Evolutionary conservation across 2,888 invertebrate genomes (phyloP), one percentile per base, ranked within the genome.

Genomic region (Pseudeuparius sepicola): DNA sequence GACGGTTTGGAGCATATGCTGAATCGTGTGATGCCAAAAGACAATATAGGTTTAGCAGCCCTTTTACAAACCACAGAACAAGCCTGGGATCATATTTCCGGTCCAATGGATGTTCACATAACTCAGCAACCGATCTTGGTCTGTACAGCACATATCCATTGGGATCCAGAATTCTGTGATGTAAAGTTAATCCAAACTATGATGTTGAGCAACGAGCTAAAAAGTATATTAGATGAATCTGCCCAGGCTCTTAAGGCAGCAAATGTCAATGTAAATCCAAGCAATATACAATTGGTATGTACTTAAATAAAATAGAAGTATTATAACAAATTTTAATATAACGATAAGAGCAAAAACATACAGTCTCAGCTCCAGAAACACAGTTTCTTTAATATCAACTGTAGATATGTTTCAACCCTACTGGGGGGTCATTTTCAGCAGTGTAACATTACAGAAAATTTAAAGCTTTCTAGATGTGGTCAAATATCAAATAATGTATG

Each of bases 101-200:
- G 55, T 53, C 81, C 85, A 32, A 68, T 76, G 6, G 87, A 90
- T 57, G 73, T 78, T 47, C 75, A 74, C 42, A 79, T 77, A 66
- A 70, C 79, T 47, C 77, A 78, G 49, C 88, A 89, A 58, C 88
- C 89, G 12, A 71, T 98, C 41, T 68, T 97, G 40, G 93, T 98
- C 32, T 94, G 96, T 64, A 98, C 96, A 16, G 96, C 97, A 18
- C 98, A 98, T 66, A 92, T 98, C 52, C 97, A 98, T 64, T 99
- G 98, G 98, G 97, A 99, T 70, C 98, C 98, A 0, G 96, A 98
- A 67, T 97, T 84, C 66, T 94, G 96, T 62, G 98, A 98, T 66
- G 98, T 98, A 29, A 98, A 98, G 66, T 74, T 99, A 28, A 94
- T 99, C 46, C 98, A 98, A 66, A 93, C 94, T 18, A 94, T 97